Evolutionary conservation across 2,113 vertebrate genomes (phyloP).

Genomic region (Colinus virginianus): DNA sequence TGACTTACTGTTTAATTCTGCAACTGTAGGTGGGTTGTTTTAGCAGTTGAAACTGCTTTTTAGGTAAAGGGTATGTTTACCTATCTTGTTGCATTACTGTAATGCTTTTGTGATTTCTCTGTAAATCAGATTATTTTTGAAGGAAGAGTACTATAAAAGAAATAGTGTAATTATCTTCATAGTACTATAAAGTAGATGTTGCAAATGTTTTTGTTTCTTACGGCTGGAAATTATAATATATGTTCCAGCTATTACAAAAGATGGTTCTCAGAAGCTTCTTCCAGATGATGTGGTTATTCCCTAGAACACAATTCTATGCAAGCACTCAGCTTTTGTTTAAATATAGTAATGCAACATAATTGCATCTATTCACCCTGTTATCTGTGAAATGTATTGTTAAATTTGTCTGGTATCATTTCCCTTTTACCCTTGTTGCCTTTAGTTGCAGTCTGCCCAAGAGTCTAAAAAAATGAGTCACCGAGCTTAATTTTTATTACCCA

Average conservation of each 20-base stretch:
- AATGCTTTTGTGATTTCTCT: neutral
- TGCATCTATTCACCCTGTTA: neutral
- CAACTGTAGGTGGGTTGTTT: neutral
- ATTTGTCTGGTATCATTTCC: neutral
- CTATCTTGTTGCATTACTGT: neutral
- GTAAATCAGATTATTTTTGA: neutral
- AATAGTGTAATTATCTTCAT: neutral
- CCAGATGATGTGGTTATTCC: neutral
- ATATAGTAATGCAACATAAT: neutral
- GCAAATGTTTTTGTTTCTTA: neutral
- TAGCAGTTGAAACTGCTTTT: neutral
- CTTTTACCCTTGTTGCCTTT: neutral
- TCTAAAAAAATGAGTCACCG: slow-evolving; percentile 9
- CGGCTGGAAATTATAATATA: neutral
- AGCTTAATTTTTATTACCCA: slow-evolving; percentile 21
- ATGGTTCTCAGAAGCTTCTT: neutral
- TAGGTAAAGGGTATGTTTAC: neutral
- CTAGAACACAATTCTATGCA: neutral
- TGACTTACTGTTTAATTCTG: neutral
- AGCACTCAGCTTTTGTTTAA: neutral
- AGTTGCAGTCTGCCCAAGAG: neutral
- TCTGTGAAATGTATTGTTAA: neutral
- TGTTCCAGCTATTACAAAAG: neutral
- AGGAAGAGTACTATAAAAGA: neutral
- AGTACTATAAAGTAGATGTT: neutral